Base-by-base conservation (phyloP, 2,797 vertebrate species). In the Crypturellus tataupa region DNA sequence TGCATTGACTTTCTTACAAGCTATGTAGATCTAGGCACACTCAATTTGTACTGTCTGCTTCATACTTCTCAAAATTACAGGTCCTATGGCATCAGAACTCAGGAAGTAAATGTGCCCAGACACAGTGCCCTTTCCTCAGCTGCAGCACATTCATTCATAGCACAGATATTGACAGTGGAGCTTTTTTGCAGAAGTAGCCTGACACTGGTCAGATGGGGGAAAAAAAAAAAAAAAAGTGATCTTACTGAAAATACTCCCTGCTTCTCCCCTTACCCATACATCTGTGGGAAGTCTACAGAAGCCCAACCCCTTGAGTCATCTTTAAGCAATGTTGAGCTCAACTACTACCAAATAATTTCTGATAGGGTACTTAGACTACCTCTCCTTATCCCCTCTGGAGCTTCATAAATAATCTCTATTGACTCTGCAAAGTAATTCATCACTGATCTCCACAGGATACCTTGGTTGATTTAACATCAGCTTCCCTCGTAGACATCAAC, bases 341-440 rank as follows among this genome's bases (percentile, higher is more conserved):
- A 91, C 68, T 87, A 92, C 80, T 95, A 95, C 92, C 79, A 94
- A 95, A 93, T 95, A 91, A 92, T 72, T 95, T 94, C 94, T 96
- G 94, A 96, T 92, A 93, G 78, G 95, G 90, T 95, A 93, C 87
- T 96, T 95, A 95, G 79, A 42, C 56, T 81, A 71, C 79, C 73
- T 90, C 78, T 73, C 68, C 85, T 78, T 67, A 82, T 90, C 76
- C 87, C 95, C 93, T 94, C 89, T 1, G 51, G 96, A 47, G 96
- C 87, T 16, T 95, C 81, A 96, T 96, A 94, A 97, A 97, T 94
- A 95, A 94, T 95, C 85, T 95, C 93, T 95, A 96, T 94, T 97
- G 96, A 96, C 94, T 95, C 92, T 85, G 78, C 70, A 89, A 72
- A 89, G 90, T 88, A 81, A 97, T 96, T 95, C 82, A 95, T 96